Evolutionary conservation across 2,797 vertebrate genomes (phyloP).

Genomic region (Melanotaenia boesemani): DNA sequence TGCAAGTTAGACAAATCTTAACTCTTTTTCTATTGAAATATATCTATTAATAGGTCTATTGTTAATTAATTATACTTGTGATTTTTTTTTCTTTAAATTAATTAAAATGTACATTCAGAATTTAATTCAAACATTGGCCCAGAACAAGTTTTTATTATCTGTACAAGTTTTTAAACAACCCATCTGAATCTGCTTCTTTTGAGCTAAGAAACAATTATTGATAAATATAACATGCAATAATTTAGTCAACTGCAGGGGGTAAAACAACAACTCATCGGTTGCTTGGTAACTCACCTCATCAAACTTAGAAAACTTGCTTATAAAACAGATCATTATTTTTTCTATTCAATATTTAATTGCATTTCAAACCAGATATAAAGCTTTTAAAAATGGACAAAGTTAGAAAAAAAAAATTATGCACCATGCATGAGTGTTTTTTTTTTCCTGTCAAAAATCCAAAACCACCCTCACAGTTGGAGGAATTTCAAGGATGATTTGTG

Average conservation of each 20-base stretch:
- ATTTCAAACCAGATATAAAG: no score
- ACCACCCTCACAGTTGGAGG: not conserved
- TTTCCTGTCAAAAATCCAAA: not conserved
- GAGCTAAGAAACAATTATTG: not conserved
- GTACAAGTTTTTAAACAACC: not conserved
- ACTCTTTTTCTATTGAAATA: not conserved
- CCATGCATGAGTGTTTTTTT: not conserved
- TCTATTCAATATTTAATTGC: no score
- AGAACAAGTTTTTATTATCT: not conserved
- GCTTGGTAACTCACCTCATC: no score
- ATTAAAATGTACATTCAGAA: not conserved
- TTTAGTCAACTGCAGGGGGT: no score
- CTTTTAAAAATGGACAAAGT: not conserved
- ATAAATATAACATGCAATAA: not conserved
- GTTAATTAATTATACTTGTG: slow-evolving; percentile 5
- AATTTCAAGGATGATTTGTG: not conserved
- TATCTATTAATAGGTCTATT: not conserved
- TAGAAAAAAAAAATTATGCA: not conserved
- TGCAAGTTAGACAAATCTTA: slow-evolving; percentile 5
- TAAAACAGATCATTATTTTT: not conserved
- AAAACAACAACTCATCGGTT: no score
- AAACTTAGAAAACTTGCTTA: not conserved
- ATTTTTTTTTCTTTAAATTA: slow-evolving; percentile 10
- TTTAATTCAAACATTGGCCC: not conserved
- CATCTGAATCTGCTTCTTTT: not conserved